Base-by-base conservation (phyloP, 2,888 invertebrate species). In the Aromia moschata region DNA sequence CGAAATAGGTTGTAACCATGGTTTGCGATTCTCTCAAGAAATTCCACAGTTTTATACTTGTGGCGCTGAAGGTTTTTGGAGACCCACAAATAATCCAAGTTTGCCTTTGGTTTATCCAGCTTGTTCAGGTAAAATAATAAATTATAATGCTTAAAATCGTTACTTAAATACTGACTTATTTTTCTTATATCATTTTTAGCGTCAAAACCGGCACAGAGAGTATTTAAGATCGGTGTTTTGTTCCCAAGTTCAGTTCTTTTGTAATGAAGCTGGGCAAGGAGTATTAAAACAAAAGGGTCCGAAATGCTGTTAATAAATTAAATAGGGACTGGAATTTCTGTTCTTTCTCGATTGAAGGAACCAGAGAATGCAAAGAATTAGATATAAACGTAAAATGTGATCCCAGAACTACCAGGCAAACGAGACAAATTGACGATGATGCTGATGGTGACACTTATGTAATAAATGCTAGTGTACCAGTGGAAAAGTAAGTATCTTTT, bases 251-350 rank as follows among this genome's bases (percentile, higher is more conserved):
- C 95, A n/a, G 95, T 96, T 1, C 88, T 96, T n/a, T 3, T 98
- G 97, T 77, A 97, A 96, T 74, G 93, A 94, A 79, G 96, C 96
- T 16, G 96, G 96, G 0, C 95, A 96, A 81, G 93, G 92, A 49
- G 96, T 96, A 0, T 84, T 96, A 2, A 86, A 93, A 43, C 94
- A 96, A 75, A n/a, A 92, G 93, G 81, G 94, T 97, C 1, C 87
- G 92, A 68, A 89, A 89, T 70, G 94, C 96, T 5, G 91, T 98
- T 52, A 93, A 95, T 73, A 89, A 93, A 45, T 84, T 97, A 52
- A 96, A 98, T 79, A 87, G 94, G 71, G 94, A 96, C 75, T 98
- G 97, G 97, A 93, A 94, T 85, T 93, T 97, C 90, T 97, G 97
- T 79, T 94, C 95, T 0, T 93, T 94, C 78, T 89, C 93, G 60